Percentiles rank a stretch among this genome's conserved stretches.
These are phyloP conservation scores for Xenotilapia caudafasciata DNA, from an alignment of 2,113 vertebrate species.

Conservation along the genomic window DNA sequence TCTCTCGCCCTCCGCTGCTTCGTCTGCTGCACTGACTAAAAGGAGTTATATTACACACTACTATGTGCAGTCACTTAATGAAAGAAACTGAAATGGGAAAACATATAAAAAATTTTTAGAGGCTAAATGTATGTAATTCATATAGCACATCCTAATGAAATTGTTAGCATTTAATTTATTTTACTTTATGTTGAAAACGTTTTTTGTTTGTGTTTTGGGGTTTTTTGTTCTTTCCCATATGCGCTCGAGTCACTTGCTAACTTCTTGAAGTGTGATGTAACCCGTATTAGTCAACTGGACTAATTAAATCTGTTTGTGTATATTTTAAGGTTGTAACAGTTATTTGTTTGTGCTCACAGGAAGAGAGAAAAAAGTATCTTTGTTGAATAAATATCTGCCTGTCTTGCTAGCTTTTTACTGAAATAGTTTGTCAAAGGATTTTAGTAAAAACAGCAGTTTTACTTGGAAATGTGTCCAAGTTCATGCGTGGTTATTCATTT, in stretches of 20 bases:
- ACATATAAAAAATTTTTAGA: background rate
- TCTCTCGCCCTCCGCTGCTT: slow-evolving; percentile 16
- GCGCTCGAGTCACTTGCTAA: background rate
- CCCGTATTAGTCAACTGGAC: background rate
- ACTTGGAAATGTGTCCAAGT: background rate
- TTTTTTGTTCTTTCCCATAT: background rate
- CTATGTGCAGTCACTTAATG: background rate
- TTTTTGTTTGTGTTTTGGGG: background rate
- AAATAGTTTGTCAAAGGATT: background rate
- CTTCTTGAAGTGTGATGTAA: background rate
- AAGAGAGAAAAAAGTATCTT: background rate
- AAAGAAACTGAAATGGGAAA: background rate
- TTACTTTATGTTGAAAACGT: background rate
- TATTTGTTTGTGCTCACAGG: background rate
- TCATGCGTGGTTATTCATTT: background rate
- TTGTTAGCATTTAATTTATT: background rate
- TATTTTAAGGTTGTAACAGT: background rate
- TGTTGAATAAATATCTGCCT: background rate
- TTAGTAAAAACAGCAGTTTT: background rate
- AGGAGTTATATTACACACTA: slow-evolving; percentile 22
- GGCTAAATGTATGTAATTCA: background rate
- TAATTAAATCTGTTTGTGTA: background rate
- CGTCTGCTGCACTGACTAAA: background rate
- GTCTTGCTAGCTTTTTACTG: background rate
- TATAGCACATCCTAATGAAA: background rate